phyloP scores from a whole-genome alignment of 2,797 vertebrate genomes.

The Bradypus variegatus region DNA sequence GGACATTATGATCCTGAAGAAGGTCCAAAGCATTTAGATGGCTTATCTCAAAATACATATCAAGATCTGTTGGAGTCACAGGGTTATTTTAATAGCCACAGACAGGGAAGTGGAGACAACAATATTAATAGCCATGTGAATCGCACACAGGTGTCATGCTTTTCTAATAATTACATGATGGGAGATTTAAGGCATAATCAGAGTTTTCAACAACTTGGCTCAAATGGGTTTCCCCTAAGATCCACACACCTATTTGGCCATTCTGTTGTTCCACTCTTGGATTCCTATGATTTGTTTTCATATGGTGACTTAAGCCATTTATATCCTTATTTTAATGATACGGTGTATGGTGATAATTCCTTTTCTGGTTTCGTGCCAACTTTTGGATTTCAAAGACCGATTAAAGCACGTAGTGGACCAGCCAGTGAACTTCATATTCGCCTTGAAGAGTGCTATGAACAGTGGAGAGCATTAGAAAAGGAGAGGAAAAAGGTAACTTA shows the following conservation, averaged over 20 bases:
- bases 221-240: conserved; percentile 70
- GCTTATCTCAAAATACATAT: conserved; percentile 72
- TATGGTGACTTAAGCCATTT: conserved; percentile 72
- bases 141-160: conserved; percentile 68
- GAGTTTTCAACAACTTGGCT: conserved; percentile 66
- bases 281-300: conserved; percentile 71
- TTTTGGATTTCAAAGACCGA: conserved; percentile 70
- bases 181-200: conserved; percentile 74
- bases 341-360: conserved; percentile 69
- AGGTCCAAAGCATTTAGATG: conserved; percentile 71
- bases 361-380: conserved; percentile 73
- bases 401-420: conserved; percentile 74
- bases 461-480: conserved; percentile 86
- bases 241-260: conserved; percentile 65
- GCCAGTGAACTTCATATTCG: conserved; percentile 79
- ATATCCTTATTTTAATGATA: conserved; percentile 75
- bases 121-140: conserved; percentile 55
- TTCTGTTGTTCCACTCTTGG: conserved; percentile 69
- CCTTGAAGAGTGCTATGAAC: conserved; percentile 87
- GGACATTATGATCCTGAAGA: conserved; percentile 69
- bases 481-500: conserved; percentile 88
- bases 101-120: conserved; percentile 70
- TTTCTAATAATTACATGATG: conserved; percentile 71
- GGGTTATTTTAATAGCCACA: conserved; percentile 70
- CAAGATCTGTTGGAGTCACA: conserved; percentile 72